phyloP scores from a whole-genome alignment of 2,113 vertebrate species.

The Uria aalge region DNA sequence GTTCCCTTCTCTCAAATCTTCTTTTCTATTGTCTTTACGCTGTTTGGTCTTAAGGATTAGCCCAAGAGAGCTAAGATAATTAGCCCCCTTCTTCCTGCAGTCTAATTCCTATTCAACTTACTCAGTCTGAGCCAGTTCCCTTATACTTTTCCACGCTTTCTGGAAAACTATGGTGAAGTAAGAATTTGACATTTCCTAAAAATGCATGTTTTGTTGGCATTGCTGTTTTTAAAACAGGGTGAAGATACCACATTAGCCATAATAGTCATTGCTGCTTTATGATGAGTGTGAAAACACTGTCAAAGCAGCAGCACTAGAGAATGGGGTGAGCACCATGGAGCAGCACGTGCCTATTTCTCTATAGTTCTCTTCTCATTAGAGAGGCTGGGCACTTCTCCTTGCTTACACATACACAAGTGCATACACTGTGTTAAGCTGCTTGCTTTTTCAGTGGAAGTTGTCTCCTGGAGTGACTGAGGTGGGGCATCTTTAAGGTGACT shows the following conservation, averaged over 20 bases:
- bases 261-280: neutral
- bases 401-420: neutral
- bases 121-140: neutral
- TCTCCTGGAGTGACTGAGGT: neutral
- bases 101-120: neutral
- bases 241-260: neutral
- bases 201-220: neutral
- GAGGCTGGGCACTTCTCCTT: neutral
- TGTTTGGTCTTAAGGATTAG: neutral
- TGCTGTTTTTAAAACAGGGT: neutral
- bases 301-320: neutral
- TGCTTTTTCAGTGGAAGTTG: neutral
- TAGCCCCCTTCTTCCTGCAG: neutral
- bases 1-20: neutral
- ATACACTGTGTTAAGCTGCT: neutral
- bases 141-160: neutral
- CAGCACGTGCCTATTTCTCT: neutral
- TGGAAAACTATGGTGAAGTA: neutral
- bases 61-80: neutral
- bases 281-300: neutral
- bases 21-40: neutral
- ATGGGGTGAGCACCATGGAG: rapidly evolving
- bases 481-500: neutral
- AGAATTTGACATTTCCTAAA: neutral
- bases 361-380: neutral